These are phyloP conservation scores for Alethe castanea DNA, from an alignment of 2,113 vertebrate species.

Conservation along the genomic window DNA sequence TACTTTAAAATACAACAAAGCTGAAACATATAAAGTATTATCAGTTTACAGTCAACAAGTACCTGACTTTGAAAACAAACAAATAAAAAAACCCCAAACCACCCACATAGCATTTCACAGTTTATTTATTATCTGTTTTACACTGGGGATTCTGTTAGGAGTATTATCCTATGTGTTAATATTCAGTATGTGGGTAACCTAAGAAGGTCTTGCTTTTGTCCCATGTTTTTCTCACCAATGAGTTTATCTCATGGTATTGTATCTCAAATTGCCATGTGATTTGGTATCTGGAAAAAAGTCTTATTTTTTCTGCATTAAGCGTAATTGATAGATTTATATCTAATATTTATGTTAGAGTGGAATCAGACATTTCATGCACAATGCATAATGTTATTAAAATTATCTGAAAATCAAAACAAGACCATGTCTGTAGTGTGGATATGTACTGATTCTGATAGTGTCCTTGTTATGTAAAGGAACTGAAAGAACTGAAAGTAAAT, in stretches of 20 bases:
- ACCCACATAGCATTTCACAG: background rate
- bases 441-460: background rate
- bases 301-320: background rate
- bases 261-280: background rate
- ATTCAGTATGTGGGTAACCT: background rate
- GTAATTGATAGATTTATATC: background rate
- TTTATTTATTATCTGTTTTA: background rate
- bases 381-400: background rate
- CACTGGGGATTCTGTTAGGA: background rate
- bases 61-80: background rate
- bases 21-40: rapidly evolving
- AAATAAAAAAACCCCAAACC: background rate
- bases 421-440: background rate
- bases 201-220: background rate
- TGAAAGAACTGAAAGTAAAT: background rate
- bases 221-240: background rate
- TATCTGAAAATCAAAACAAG: background rate
- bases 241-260: background rate
- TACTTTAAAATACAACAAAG: background rate
- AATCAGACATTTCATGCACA: background rate
- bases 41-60: background rate
- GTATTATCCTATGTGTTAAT: background rate
- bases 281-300: background rate
- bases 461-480: background rate
- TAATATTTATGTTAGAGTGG: background rate